These are phyloP conservation scores for Drosophila suzukii DNA, from an alignment of 1,140 invertebrate species.

Conservation along the genomic window DNA sequence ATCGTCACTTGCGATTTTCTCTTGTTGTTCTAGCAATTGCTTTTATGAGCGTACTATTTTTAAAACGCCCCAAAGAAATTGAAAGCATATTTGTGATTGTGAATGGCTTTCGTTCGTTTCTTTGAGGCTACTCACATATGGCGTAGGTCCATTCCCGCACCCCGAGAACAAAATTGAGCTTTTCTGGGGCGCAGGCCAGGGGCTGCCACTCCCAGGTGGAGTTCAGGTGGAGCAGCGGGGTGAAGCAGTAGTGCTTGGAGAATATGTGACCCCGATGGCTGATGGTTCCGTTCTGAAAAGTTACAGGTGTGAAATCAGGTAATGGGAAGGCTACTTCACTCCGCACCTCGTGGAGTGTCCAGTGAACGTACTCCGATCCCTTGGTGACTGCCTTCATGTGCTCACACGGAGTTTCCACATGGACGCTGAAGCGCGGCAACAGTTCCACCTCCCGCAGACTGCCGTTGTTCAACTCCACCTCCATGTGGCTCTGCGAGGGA, in stretches of 20 bases:
- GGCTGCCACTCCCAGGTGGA: slow-evolving; percentile 73
- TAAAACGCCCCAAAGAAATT: slow-evolving; percentile 17
- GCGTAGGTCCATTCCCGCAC: slow-evolving; percentile 79
- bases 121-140: slow-evolving; percentile 59
- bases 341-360: slow-evolving; percentile 66
- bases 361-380: slow-evolving; percentile 51
- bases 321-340: too few relatives aligned
- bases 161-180: slow-evolving; percentile 64
- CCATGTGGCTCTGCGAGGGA: slow-evolving; percentile 47
- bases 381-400: slow-evolving; percentile 61
- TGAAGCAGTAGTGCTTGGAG: slow-evolving; percentile 75
- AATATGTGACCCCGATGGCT: slow-evolving; percentile 55
- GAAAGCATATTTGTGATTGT: slow-evolving; percentile 23
- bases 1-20: slow-evolving; percentile 9
- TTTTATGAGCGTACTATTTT: slow-evolving; percentile 60
- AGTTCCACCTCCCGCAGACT: slow-evolving; percentile 23
- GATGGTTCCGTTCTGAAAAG: slow-evolving; percentile 66
- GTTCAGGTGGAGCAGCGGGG: slow-evolving; percentile 25
- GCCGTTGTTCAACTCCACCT: slow-evolving; percentile 43
- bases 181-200: slow-evolving; percentile 63
- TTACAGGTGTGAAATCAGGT: not conserved
- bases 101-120: not conserved
- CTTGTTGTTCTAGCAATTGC: slow-evolving; percentile 50
- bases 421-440: slow-evolving; percentile 41
- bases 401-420: slow-evolving; percentile 65